Evolutionary conservation across 2,113 vertebrate genomes (phyloP).

Genomic region (Megalops atlanticus): DNA sequence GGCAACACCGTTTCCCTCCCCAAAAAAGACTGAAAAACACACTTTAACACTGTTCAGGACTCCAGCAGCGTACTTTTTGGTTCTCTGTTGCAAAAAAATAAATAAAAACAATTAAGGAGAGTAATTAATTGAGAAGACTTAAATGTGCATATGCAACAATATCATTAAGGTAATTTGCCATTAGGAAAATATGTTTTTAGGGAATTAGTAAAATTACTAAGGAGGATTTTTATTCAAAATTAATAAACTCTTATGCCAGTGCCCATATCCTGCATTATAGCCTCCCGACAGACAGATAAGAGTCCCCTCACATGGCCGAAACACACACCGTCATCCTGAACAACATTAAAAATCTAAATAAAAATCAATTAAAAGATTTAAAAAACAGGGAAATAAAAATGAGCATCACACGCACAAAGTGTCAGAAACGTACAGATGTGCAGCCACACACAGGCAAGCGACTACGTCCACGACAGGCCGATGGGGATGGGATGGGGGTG

Average conservation of each 20-base stretch:
- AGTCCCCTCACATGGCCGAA: background rate
- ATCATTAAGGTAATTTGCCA: too few species aligned
- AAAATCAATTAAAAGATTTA: too few species aligned
- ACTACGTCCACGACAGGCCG: constrained; percentile 74
- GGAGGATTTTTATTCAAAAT: too few species aligned
- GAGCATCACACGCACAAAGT: constrained; percentile 61
- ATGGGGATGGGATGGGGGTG: constrained; percentile 66
- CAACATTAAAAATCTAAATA: constrained; percentile 61
- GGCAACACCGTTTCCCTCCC: background rate
- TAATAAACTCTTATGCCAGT: too few species aligned
- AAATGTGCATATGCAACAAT: background rate
- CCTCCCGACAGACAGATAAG: background rate
- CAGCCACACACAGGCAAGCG: constrained; percentile 79
- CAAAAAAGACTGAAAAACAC: constrained; percentile 21
- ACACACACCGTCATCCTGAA: constrained; percentile 19
- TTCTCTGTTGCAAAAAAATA: background rate
- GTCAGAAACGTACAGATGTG: constrained; percentile 77
- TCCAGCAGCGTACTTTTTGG: background rate
- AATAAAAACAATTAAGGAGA: constrained; percentile 7
- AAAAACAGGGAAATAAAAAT: background rate
- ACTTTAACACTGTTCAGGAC: constrained; percentile 30
- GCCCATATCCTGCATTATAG: too few species aligned
- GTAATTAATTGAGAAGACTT: too few species aligned
- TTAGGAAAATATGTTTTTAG: too few species aligned
- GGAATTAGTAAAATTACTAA: too few species aligned